These are phyloP conservation scores for Calliopsis andreniformis DNA, from an alignment of 1,140 invertebrate genomes.

Conservation along the genomic window DNA sequence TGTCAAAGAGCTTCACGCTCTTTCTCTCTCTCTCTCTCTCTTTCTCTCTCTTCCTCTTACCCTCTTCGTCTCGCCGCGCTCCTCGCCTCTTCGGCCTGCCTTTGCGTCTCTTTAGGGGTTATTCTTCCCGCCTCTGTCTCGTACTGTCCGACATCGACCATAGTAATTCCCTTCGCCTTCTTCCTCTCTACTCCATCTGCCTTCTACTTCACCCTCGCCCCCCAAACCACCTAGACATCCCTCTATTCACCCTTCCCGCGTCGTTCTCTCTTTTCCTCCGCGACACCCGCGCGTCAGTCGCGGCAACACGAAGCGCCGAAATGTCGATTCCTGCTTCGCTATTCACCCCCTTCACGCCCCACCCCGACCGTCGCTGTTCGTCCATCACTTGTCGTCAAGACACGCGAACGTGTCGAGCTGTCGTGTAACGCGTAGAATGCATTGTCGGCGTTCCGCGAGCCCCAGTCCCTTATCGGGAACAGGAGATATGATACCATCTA, in stretches of 20 bases:
- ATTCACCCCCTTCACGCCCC: not conserved
- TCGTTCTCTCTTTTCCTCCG: slow-evolving; percentile 18
- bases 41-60: too few species aligned
- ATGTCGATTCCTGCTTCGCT: slow-evolving; percentile 32
- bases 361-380: not conserved
- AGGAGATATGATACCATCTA: not conserved
- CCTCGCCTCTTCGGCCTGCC: slow-evolving; percentile 14
- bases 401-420: slow-evolving; percentile 25
- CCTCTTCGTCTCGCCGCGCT: not conserved
- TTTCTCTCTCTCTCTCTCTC: too few species aligned
- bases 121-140: slow-evolving; percentile 53
- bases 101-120: slow-evolving; percentile 53
- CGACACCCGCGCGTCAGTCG: slow-evolving; percentile 3
- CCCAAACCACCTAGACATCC: not conserved
- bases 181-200: not conserved
- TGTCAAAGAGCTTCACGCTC: slow-evolving; percentile 47
- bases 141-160: slow-evolving; percentile 50
- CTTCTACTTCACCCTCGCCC: not conserved
- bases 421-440: not conserved
- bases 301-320: slow-evolving; percentile 26
- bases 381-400: slow-evolving; percentile 35
- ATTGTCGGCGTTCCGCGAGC: not conserved
- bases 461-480: slow-evolving; percentile 9
- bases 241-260: not conserved
- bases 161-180: slow-evolving; percentile 42